Evolutionary conservation across 2,888 invertebrate species (phyloP).

Genomic region (Lissocephala sabroskyi): DNA sequence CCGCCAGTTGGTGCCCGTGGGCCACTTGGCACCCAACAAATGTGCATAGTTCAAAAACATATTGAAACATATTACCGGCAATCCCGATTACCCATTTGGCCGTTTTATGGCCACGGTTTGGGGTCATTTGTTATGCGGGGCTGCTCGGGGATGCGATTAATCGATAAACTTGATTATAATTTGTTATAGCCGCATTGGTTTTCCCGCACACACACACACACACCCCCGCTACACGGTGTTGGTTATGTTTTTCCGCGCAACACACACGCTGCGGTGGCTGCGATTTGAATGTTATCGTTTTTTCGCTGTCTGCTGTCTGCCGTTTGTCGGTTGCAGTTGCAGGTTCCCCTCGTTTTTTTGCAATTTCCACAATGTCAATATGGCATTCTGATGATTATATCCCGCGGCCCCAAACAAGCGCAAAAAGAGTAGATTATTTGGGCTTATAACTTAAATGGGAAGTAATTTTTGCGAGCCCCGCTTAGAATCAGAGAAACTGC

Average conservation of each 20-base stretch:
- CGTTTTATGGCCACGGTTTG: no score
- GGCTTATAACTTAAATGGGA: no score
- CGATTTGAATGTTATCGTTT: no score
- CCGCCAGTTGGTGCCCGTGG: conserved; percentile 1
- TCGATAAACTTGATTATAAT: conserved; percentile 60
- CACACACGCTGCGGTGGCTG: conserved; percentile 31
- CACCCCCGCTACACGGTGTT: not conserved
- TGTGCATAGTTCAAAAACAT: conserved; percentile 25
- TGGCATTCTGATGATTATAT: conserved; percentile 9
- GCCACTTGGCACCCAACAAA: conserved; percentile 19
- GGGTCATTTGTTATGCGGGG: no score
- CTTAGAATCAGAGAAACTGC: no score
- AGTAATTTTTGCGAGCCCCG: not conserved
- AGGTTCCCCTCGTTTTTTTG: conserved; percentile 12
- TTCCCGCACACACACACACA: not conserved
- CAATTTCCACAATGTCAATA: conserved; percentile 24
- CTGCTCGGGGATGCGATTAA: no score
- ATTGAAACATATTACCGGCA: conserved; percentile 39
- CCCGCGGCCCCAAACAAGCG: not conserved
- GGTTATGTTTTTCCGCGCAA: conserved; percentile 14
- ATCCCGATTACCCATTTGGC: conserved; percentile 3
- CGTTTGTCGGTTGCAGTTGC: conserved; percentile 9
- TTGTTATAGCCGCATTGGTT: conserved; percentile 35
- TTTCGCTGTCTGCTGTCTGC: conserved; percentile 29
- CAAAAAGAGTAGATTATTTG: not conserved